A percentile compares a stretch with the other conserved stretches of the same genome.
Conservation (phyloP, 2,113 vertebrate genomes). For the Vombatus ursinus region DNA sequence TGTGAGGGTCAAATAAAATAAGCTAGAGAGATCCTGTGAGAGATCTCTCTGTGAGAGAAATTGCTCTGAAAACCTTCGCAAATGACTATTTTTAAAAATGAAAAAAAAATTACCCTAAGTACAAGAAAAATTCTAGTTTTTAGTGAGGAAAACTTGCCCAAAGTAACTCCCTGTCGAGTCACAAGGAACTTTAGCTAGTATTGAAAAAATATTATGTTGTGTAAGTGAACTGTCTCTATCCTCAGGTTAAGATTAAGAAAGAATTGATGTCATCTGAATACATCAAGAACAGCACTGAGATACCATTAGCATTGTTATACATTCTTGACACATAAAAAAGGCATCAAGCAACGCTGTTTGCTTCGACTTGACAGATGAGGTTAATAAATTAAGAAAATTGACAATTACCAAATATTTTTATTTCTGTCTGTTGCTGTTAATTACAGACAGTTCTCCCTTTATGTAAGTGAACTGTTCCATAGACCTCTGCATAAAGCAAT, state of each 20-base stretch:
- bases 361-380: background rate
- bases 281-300: background rate
- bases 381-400: background rate
- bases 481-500: background rate
- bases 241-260: background rate
- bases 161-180: background rate
- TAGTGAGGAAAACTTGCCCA: background rate
- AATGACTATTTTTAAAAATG: background rate
- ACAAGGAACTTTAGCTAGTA: background rate
- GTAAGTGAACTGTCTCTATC: background rate
- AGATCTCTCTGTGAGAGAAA: background rate
- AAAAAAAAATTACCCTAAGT: background rate
- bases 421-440: background rate
- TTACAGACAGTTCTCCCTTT: background rate
- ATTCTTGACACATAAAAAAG: background rate
- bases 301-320: background rate
- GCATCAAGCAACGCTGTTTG: background rate
- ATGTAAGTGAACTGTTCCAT: background rate
- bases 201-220: background rate
- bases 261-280: too few species aligned
- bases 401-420: background rate
- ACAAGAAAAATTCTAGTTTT: background rate
- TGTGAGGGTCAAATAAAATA: background rate
- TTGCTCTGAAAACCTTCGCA: background rate
- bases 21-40: background rate